phyloP scores from a whole-genome alignment of 1,140 invertebrate genomes.

The Pectinophora gossypiella region DNA sequence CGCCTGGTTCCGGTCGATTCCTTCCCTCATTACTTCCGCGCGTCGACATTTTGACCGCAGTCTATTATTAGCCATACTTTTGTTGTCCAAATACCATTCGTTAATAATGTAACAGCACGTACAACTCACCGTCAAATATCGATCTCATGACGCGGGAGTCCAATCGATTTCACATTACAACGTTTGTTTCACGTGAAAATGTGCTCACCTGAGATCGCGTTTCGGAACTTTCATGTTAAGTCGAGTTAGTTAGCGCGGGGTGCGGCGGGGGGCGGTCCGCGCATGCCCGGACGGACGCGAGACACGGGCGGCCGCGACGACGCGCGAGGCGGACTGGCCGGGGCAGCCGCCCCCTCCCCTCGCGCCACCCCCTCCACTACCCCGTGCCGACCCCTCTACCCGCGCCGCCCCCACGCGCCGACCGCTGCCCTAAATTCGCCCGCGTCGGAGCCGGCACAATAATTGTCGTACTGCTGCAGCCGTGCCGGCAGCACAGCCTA shows the following conservation, averaged over 20 bases:
- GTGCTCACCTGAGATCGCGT: slow-evolving; percentile 28
- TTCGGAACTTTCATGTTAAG: slow-evolving; percentile 18
- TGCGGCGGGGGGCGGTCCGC: slow-evolving; percentile 11
- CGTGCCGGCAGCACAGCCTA: slow-evolving; percentile 56
- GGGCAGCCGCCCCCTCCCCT: background rate
- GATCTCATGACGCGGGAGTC: slow-evolving; percentile 29
- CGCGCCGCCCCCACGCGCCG: slow-evolving; percentile 37
- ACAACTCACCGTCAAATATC: slow-evolving; percentile 32
- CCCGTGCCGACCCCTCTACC: slow-evolving; percentile 32
- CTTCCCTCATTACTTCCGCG: background rate
- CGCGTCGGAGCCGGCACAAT: slow-evolving; percentile 64
- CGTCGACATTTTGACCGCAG: slow-evolving; percentile 2
- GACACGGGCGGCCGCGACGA: slow-evolving; percentile 9
- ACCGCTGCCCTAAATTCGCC: slow-evolving; percentile 63
- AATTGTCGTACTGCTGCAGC: slow-evolving; percentile 65
- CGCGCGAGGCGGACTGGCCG: slow-evolving; percentile 17
- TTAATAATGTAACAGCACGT: slow-evolving; percentile 29
- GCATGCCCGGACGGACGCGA: slow-evolving; percentile 15
- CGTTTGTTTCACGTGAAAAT: slow-evolving; percentile 27
- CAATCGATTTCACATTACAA: slow-evolving; percentile 38
- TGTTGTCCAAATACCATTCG: slow-evolving; percentile 21
- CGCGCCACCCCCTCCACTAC: slow-evolving; percentile 10
- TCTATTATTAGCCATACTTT: slow-evolving; percentile 23
- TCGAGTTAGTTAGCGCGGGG: slow-evolving; percentile 10
- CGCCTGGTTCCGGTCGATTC: slow-evolving; percentile 1